A percentile compares a stretch with the other conserved stretches of the same genome.
Evolutionary conservation across 2,113 vertebrate genomes (phyloP).

Genomic region (Hypanus sabinus): DNA sequence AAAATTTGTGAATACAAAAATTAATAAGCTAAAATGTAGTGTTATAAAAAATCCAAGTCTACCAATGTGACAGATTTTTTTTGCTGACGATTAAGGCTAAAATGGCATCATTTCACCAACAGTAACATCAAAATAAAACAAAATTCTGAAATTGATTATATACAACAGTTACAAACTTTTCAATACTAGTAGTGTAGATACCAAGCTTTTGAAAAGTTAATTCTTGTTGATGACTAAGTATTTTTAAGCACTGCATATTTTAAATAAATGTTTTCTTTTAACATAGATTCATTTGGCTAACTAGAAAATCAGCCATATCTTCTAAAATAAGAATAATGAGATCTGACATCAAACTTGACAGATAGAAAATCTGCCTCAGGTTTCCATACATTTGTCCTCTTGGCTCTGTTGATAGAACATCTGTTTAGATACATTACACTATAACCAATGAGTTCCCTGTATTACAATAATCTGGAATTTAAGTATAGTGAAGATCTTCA

Average conservation of each 20-base stretch:
- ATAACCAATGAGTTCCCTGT: not conserved
- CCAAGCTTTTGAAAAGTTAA: not conserved
- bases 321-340: not conserved
- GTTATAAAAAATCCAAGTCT: not conserved
- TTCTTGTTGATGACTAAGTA: not conserved
- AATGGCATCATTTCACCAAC: not conserved
- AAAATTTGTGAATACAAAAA: not conserved
- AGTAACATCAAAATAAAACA: not conserved
- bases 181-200: not conserved
- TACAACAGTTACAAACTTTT: not conserved
- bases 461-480: not conserved
- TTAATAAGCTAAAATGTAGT: not conserved
- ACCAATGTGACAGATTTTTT: not conserved
- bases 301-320: not conserved
- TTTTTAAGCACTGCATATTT: not conserved
- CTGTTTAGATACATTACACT: not conserved
- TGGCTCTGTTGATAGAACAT: not conserved
- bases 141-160: not conserved
- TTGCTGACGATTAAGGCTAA: slow-evolving; percentile 15
- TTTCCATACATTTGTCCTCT: not conserved
- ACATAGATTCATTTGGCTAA: not conserved
- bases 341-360: not conserved
- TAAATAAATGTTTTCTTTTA: not conserved
- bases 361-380: not conserved
- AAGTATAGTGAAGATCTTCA: not conserved